phyloP scores from a whole-genome alignment of 2,888 invertebrate genomes.

The Phaedon cochleariae region DNA sequence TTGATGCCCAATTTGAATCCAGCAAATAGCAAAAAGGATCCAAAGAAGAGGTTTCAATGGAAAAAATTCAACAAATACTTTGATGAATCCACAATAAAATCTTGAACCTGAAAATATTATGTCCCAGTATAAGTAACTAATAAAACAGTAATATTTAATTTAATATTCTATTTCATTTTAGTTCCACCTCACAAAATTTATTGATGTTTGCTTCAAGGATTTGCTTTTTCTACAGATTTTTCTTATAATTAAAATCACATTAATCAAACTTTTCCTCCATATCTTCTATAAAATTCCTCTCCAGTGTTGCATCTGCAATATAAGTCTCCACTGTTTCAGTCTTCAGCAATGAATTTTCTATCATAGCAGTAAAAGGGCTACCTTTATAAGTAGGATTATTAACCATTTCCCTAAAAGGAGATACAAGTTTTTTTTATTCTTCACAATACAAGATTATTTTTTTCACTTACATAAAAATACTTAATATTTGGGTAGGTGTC shows the following conservation, averaged over 20 bases:
- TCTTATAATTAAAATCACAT: not conserved
- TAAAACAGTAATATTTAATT: too few relatives aligned
- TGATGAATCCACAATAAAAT: constrained; percentile 75
- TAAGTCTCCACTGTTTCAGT: constrained; percentile 58
- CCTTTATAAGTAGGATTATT: constrained; percentile 73
- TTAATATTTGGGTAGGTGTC: constrained; percentile 69
- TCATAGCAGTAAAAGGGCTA: constrained; percentile 71
- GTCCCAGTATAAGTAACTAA: not conserved
- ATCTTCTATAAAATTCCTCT: constrained; percentile 36
- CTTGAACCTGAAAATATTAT: constrained; percentile 14
- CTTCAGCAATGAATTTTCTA: constrained; percentile 70
- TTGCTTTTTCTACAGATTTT: not conserved
- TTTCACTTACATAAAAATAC: constrained; percentile 67
- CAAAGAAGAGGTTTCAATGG: constrained; percentile 71
- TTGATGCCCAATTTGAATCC: constrained; percentile 80
- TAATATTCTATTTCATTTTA: too few relatives aligned
- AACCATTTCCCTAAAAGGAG: constrained; percentile 59
- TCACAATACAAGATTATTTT: not conserved
- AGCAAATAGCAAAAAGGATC: constrained; percentile 72
- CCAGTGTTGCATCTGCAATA: constrained; percentile 38
- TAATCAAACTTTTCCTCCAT: constrained; percentile 30
- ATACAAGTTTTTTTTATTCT: not conserved
- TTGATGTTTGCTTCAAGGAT: too few relatives aligned
- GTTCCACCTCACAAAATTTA: too few relatives aligned
- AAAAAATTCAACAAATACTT: constrained; percentile 87